phyloP scores from a whole-genome alignment of 2,113 vertebrate species.

The Trachemys scripta region DNA sequence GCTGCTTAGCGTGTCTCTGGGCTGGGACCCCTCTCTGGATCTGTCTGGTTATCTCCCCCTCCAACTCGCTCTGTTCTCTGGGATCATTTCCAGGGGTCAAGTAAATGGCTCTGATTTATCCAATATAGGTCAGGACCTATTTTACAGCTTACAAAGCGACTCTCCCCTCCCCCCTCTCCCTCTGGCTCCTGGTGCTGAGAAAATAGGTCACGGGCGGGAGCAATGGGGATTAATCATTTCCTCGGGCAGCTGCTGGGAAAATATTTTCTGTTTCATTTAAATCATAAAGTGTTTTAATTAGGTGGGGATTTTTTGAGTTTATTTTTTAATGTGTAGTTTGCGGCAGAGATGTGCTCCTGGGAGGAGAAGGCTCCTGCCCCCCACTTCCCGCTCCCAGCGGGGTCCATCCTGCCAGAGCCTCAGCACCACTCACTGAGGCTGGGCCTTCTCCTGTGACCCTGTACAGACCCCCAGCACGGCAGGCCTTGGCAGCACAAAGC shows the following conservation, averaged over 20 bases:
- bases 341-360: conserved; percentile 17
- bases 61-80: conserved; percentile 22
- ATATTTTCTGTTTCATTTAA: conserved; percentile 77
- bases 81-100: conserved; percentile 71
- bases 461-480: background rate
- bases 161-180: background rate
- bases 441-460: background rate
- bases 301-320: conserved; percentile 66
- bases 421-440: background rate
- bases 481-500: background rate
- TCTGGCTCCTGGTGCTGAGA: conserved; percentile 53
- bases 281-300: conserved; percentile 83
- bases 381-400: background rate
- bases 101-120: conserved; percentile 57
- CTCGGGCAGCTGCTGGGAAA: conserved; percentile 77
- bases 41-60: conserved; percentile 46
- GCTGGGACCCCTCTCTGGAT: conserved; percentile 31
- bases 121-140: conserved; percentile 79
- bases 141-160: conserved; percentile 64
- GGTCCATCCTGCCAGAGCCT: background rate
- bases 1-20: background rate
- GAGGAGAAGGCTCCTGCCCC: conserved; percentile 21
- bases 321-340: conserved; percentile 32
- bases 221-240: conserved; percentile 77
- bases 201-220: conserved; percentile 82